phyloP scores from a whole-genome alignment of 30 jellyfish, hydroid and myxozoan species.

The Turritopsis dohrnii region DNA sequence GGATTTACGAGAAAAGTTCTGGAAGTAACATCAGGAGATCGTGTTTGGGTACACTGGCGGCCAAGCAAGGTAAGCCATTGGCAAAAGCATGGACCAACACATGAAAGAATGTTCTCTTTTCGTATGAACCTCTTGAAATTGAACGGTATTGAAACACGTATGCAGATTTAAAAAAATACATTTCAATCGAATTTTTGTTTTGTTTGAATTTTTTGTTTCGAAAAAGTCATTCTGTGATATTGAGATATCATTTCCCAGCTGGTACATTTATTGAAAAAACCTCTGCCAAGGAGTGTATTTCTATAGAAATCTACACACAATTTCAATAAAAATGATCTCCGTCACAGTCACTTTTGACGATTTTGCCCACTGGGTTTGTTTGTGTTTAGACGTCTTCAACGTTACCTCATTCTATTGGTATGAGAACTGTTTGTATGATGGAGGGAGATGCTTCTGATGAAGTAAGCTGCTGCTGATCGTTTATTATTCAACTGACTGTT shows the following conservation, averaged over 20 bases:
- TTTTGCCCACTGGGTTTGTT: neutral
- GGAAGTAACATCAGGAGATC: slow-evolving; percentile 45
- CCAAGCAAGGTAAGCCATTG: slow-evolving; percentile 46
- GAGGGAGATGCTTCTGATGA: slow-evolving; percentile 7
- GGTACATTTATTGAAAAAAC: no score
- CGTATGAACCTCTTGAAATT: neutral
- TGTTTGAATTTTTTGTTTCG: no score
- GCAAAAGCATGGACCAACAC: no score
- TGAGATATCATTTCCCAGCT: no score
- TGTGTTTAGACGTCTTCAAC: slow-evolving; percentile 32
- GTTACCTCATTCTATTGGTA: slow-evolving; percentile 25
- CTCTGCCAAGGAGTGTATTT: no score
- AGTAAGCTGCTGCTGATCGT: neutral
- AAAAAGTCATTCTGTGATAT: no score
- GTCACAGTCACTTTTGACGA: no score
- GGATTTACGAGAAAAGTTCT: slow-evolving; percentile 37
- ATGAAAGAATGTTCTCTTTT: neutral
- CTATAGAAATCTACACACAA: no score
- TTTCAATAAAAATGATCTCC: no score
- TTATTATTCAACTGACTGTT: neutral
- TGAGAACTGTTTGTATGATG: slow-evolving; percentile 21
- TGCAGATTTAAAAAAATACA: no score
- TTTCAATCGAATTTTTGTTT: no score
- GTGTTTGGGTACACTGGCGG: slow-evolving; percentile 44
- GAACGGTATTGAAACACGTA: no score